Evolutionary conservation across 1,140 invertebrate species (phyloP), one percentile per base, ranked within the genome.

Genomic region (Thaumatotibia leucotreta): DNA sequence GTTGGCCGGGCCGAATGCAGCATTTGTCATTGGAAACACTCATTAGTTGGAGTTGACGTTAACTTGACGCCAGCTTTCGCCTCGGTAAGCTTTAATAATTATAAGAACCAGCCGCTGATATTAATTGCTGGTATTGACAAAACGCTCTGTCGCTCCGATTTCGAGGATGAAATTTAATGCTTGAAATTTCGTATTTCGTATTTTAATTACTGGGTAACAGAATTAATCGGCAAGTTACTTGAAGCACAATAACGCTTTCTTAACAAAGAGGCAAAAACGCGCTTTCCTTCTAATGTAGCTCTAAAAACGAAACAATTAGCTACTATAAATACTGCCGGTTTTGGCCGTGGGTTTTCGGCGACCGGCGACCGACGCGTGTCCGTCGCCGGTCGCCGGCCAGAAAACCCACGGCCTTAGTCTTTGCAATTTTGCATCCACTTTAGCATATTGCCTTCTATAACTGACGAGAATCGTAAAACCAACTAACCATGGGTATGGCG

Each of bases 101-200:
- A 84, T 84, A 85, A 81, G 81, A 83, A 84, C 74, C 75, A 67
- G 76, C 77, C 74, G 66, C 73, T 69, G 76, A 83, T 83, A 89
- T 89, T 89, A 87, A 89, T 89, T 85, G 87, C 77, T 82, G 75
- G 66, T 89, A 87, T 87, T 87, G 84, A 87, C 81, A 85, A 87
- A 88, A 86, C 73, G 79, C n/a, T 32, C 31, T 39, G 33, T 64
- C 33, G 52, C 52, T 58, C 52, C 52, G 52, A 58, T 58, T 58
- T 58, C 24, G 52, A 31, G 52, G 11, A 58, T 58, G 52, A 58
- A 58, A 58, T 58, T 58, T 29, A 64, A 45, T 24, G 62, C 62
- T 64, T 63, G 32, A 54, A 54, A n/a, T 54, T 58, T 58, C 27
- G 52, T 27, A 27, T 58, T 58, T 58, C 52, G 52, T 27, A 29